These are phyloP conservation scores for Fulmarus glacialis DNA, from an alignment of 2,113 vertebrate species.

Conservation along the genomic window DNA sequence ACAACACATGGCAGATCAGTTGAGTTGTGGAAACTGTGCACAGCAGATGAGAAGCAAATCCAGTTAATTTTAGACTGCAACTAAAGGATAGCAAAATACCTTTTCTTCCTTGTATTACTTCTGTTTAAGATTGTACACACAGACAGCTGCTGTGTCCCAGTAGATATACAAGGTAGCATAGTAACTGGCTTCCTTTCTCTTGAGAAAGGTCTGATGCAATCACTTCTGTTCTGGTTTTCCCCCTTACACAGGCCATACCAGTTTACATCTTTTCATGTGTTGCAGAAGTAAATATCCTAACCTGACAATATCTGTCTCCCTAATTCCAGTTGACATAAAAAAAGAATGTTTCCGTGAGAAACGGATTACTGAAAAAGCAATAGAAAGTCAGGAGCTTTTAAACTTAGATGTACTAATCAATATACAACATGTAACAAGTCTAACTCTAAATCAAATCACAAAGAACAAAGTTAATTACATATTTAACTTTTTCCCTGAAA, in stretches of 20 bases:
- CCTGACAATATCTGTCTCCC: background rate
- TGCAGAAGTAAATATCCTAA: background rate
- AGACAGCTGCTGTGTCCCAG: background rate
- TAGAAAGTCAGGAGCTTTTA: background rate
- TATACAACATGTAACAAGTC: background rate
- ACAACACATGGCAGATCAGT: background rate
- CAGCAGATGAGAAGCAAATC: background rate
- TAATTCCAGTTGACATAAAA: background rate
- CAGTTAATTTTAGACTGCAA: background rate
- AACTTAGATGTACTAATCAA: background rate
- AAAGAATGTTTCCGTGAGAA: background rate
- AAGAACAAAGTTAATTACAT: background rate
- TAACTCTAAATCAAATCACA: background rate
- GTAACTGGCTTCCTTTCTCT: background rate
- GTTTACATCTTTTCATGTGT: background rate
- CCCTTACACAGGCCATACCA: background rate
- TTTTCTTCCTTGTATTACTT: background rate
- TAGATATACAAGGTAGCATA: accelerated
- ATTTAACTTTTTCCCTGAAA: background rate
- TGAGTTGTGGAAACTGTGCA: background rate
- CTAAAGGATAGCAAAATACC: background rate
- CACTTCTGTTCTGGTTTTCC: background rate
- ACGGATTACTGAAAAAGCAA: background rate
- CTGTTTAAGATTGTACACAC: background rate
- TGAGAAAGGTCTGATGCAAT: background rate